Evolutionary conservation across 2,113 vertebrate genomes (phyloP), one percentile per base, ranked within the genome.

Genomic region (Struthio camelus): DNA sequence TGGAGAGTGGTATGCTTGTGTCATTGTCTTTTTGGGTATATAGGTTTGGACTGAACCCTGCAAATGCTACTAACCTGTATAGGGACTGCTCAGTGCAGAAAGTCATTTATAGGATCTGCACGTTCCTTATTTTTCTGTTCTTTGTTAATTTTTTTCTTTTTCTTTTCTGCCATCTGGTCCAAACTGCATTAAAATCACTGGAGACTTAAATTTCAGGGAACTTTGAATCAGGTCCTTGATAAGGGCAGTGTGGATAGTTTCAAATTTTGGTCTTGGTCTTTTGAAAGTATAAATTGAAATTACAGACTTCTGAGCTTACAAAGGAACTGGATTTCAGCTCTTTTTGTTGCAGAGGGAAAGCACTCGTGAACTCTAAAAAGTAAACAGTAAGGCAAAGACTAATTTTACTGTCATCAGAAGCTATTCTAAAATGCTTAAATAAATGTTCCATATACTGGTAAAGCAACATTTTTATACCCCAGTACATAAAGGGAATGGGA

Each of bases 11-110:
- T 34, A 25, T 10, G 61, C 62, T 30, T 14, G 17, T n/a, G 48
- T 59, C 20, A 1, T 18, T 71, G 54, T 18, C 0, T 0, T 6
- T 19, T 34, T 4, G 38, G 59, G 23, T 10, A 2, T 6, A 7
- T 0, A 17, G 25, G 27, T 11, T 72, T 48, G 25, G 72, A 6
- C 14, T 2, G 40, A 64, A 32, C 23, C 69, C 50, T 72, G 69
- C 72, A 40, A 9, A 42, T 32, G 48, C n/a, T 61, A 1, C 53
- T 34, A 10, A 10, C 34, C 62, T 59, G 34, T 7, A 4, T 18
- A 30, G n/a, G 38, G 27, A 3, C n/a, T 50, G 2, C 65, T 40
- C 70, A 5, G 30, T 11, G 17, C 36, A 36, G 11, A 3, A 62
- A 42, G 46, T 20, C 56, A 5, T 38, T 65, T 9, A 5, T 3